Evolutionary conservation across 2,113 vertebrate genomes (phyloP), one percentile per base, ranked within the genome.

Genomic region (Bungarus multicinctus): DNA sequence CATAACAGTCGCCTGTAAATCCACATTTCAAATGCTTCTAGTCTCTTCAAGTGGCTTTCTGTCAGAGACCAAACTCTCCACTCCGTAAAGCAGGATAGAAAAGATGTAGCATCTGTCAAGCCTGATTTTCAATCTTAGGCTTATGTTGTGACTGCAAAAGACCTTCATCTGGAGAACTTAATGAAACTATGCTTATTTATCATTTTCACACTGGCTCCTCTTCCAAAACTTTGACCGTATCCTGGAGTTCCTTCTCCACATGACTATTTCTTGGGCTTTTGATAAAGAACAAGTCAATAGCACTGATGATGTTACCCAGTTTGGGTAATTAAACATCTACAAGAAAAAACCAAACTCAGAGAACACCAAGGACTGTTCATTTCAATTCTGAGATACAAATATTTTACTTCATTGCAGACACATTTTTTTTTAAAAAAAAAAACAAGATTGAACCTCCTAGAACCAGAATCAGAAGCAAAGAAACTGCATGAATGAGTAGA

Each of bases 161-260:
- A 57, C 5, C 95, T 88, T 93, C 93, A 92, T 94, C 45, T 91
- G 90, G 93, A 94, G 91, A 94, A 89, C 96, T 5, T 20, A 39
- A 11, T 23, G 16, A 22, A 89, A 23, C 22, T 43, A 3, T 12
- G 20, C 34, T 89, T 45, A 23, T 55, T 53, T 55, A 34, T 57
- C 22, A 45, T 25, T 58, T 57, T 39, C 54, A 57, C 5, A 58
- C 14, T 45, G 88, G 34, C 11, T 89, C 2, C 88, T 58, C 54
- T 81, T 20, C 16, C 2, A 14, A 55, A 58, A 23, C 4, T 57
- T 39, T 89, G 34, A 23, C 22, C 20, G 16, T 88, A 34, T n/a
- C 52, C 50, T 54, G 6, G 87, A 55, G 20, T 54, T 22, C 34
- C n/a, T 54, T 88, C 18, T 88, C 27, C 18, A 2, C n/a, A 55